phyloP scores from a whole-genome alignment of 2,113 vertebrate genomes.

The Psammodynastes pulverulentus region DNA sequence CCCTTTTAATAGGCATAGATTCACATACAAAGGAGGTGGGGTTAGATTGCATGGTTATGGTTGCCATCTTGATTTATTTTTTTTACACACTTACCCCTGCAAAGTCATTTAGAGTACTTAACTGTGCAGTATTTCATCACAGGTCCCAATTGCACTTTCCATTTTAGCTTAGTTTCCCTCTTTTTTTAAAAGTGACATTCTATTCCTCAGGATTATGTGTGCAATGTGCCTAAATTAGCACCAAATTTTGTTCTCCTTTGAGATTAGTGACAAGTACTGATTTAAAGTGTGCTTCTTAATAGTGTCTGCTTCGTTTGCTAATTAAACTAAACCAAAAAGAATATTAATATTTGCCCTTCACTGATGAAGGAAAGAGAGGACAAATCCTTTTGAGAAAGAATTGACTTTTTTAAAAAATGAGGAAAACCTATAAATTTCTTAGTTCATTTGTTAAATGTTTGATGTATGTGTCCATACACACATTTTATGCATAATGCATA shows the following conservation, averaged over 20 bases:
- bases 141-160: background rate
- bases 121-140: background rate
- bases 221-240: slow-evolving; percentile 20
- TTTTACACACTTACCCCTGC: background rate
- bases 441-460: background rate
- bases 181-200: background rate
- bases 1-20: background rate
- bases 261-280: slow-evolving; percentile 34
- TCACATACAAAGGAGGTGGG: background rate
- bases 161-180: background rate
- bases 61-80: background rate
- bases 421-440: slow-evolving; percentile 28
- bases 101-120: background rate
- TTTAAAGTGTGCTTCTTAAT: slow-evolving; percentile 42
- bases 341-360: slow-evolving; percentile 43
- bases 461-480: background rate
- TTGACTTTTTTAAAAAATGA: slow-evolving; percentile 36
- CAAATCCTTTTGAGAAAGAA: background rate
- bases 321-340: slow-evolving; percentile 56
- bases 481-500: background rate
- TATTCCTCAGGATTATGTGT: background rate
- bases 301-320: slow-evolving; percentile 39
- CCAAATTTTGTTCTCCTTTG: slow-evolving; percentile 5
- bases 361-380: slow-evolving; percentile 10
- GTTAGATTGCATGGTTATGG: background rate